These are phyloP conservation scores for Thryonomys swinderianus DNA, from an alignment of 2,113 vertebrate genomes.

Conservation along the genomic window DNA sequence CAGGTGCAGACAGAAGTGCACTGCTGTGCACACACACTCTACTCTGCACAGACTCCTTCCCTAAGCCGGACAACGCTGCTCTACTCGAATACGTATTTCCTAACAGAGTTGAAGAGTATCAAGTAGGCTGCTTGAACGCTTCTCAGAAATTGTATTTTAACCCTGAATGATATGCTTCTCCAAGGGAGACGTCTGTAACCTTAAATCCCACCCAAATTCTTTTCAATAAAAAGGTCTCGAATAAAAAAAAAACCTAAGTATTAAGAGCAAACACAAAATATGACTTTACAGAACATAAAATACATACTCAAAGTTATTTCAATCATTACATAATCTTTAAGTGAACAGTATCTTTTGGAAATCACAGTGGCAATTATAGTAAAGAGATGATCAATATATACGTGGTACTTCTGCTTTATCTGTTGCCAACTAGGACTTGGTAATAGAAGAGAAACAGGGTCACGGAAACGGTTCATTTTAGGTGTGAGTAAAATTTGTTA, in stretches of 20 bases:
- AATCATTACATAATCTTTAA: neutral
- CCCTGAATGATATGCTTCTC: neutral
- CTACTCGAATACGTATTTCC: neutral
- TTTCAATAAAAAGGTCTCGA: slow-evolving; percentile 8
- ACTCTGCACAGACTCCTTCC: neutral
- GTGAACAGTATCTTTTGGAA: slow-evolving; percentile 38
- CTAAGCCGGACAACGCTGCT: neutral
- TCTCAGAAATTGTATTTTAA: slow-evolving; percentile 21
- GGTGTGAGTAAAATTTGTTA: neutral
- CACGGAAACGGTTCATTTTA: neutral
- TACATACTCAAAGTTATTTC: neutral
- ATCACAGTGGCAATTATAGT: neutral
- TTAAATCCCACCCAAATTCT: neutral
- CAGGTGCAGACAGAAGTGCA: neutral
- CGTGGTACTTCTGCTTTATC: neutral
- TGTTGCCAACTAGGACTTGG: neutral
- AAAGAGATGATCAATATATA: neutral
- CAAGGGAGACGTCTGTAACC: neutral
- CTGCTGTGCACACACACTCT: neutral
- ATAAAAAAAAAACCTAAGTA: slow-evolving; percentile 14
- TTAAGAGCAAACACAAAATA: slow-evolving; percentile 10
- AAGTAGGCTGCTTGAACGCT: neutral
- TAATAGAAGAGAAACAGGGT: neutral
- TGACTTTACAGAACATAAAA: neutral
- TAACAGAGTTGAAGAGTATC: neutral